Conservation (phyloP, 2,797 vertebrate genomes). For the Betta splendens region DNA sequence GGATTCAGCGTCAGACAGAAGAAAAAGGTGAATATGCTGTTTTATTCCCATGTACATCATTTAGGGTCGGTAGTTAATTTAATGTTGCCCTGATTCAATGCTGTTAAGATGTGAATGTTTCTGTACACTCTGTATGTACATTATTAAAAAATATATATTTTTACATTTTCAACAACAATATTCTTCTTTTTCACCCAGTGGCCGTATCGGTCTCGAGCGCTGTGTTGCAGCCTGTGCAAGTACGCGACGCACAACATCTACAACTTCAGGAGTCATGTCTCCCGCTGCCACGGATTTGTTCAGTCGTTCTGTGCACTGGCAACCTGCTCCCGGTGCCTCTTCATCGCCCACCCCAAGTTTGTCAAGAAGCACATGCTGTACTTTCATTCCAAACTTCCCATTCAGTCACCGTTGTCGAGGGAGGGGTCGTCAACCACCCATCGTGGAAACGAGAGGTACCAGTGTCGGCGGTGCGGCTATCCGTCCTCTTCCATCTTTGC, state of each 20-base stretch:
- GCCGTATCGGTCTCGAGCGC: slow-evolving; percentile 89
- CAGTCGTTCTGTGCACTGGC: slow-evolving; percentile 87
- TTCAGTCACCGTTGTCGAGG: slow-evolving; percentile 29
- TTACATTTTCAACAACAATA: too few relatives aligned
- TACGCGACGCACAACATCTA: slow-evolving; percentile 90
- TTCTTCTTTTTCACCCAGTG: slow-evolving; percentile 75
- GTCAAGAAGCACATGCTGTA: slow-evolving; percentile 89
- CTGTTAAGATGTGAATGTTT: neutral
- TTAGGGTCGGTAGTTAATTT: neutral
- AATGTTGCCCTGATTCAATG: neutral
- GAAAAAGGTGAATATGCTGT: slow-evolving; percentile 77
- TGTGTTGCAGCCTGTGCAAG: slow-evolving; percentile 93
- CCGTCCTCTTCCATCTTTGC: slow-evolving; percentile 89
- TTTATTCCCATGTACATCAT: neutral
- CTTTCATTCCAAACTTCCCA: slow-evolving; percentile 83
- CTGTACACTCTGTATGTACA: neutral
- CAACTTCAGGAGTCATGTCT: slow-evolving; percentile 89
- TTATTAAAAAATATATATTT: too few relatives aligned
- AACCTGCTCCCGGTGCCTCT: slow-evolving; percentile 89
- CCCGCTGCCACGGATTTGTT: slow-evolving; percentile 89
- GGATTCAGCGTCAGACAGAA: slow-evolving; percentile 81
- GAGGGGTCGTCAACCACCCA: slow-evolving; percentile 44
- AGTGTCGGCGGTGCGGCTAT: slow-evolving; percentile 88
- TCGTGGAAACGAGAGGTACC: slow-evolving; percentile 81
- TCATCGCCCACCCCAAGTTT: slow-evolving; percentile 85